Evolutionary conservation across 2,797 vertebrate genomes (phyloP), one percentile per base, ranked within the genome.

Genomic region (Acanthiza pusilla): DNA sequence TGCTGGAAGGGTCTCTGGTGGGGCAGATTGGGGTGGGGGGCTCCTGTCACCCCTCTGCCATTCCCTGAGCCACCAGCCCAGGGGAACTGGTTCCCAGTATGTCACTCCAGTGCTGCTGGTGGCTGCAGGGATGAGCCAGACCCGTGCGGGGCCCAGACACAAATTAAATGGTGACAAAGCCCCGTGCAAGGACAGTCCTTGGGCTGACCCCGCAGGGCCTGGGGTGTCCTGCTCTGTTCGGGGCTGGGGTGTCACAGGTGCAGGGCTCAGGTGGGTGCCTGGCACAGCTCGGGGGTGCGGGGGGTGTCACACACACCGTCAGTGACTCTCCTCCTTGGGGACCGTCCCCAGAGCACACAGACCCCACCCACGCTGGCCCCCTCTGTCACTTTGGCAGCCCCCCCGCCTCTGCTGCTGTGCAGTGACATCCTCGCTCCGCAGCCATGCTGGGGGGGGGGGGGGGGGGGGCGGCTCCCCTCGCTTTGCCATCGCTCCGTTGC

Each of bases 351-450:
- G 15, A 9, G 20, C 0, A 38, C 51, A 9, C 36, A 27, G 73
- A 25, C 1, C 17, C 7, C 11, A 4, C 7, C 3, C 10, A 5
- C 3, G 4, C 9, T 5, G 54, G 17, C 9, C 2, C 7, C 36
- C 27, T 26, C n/a, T 12, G 19, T 27, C 13, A 4, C 1, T 23
- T 16, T 16, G 7, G 48, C 72, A 45, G 27, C 27, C 19, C 13
- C 19, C 13, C n/a, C 13, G 16, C 25, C 34, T 11, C 38, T 8
- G 11, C 55, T 26, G 4, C n/a, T 7, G 43, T 5, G 40, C 75
- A 16, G 29, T 32, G 32, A 6, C 54, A 13, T 32, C 43, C 40
- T 58, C 43, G 38, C 26, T 1, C 20, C 4, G 67, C 60, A 16
- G 89, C 10, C 1, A 1, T 13, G 75, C 58, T 9, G 30, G 58